These are phyloP conservation scores for Lochmaea capreae DNA, from an alignment of 2,888 invertebrate species.

Conservation along the genomic window DNA sequence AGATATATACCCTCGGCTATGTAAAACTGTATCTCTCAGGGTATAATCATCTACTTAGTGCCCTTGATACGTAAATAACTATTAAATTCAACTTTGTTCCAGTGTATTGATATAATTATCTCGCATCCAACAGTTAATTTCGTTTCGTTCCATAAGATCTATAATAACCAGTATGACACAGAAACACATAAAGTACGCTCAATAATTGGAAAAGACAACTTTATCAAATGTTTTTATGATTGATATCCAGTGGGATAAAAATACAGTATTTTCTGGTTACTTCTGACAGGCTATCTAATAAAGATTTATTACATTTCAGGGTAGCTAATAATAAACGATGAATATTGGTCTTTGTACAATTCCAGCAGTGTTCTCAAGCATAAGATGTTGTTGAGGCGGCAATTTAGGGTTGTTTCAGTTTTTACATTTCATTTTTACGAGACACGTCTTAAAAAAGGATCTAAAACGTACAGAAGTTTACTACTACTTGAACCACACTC, in stretches of 20 bases:
- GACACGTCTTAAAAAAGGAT: background rate
- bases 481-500: background rate
- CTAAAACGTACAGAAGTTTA: background rate
- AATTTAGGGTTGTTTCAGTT: background rate
- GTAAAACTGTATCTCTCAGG: no score
- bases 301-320: conserved; percentile 26
- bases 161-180: background rate
- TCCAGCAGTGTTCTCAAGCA: background rate
- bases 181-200: background rate
- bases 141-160: background rate
- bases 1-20: no score
- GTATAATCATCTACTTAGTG: no score
- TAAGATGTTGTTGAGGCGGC: background rate
- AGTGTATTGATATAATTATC: background rate
- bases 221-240: conserved; percentile 36
- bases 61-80: no score
- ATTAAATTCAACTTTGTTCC: no score
- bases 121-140: background rate
- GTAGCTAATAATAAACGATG: conserved; percentile 22
- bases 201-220: conserved; percentile 26
- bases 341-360: conserved; percentile 22
- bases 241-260: conserved; percentile 34
- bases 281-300: conserved; percentile 28
- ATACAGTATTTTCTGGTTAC: conserved; percentile 35
- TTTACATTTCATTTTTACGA: background rate